Evolutionary conservation across 2,888 invertebrate genomes (phyloP), one percentile per base, ranked within the genome.

Genomic region (Pristionchus japonicus): DNA sequence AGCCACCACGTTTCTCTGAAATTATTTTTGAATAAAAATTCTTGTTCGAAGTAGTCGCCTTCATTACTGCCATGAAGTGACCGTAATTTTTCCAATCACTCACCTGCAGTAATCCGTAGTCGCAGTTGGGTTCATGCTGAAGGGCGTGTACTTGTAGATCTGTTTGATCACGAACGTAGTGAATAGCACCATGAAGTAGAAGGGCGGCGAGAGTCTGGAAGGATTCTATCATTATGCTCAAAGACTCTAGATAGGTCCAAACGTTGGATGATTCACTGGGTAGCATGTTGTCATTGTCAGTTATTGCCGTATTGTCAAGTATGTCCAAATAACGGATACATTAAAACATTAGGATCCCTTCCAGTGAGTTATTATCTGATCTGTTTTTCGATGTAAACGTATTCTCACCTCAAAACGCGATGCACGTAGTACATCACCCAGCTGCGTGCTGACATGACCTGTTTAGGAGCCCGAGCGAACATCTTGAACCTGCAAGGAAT

Each of bases 401-500:
- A 7, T n/a, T 3, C 37, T n/a, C 9, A 85, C 85, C 89, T 88
- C 37, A 90, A 74, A 11, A 88, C 40, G 27, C 90, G 80, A 64
- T 90, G 90, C 34, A 88, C 88, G 77, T 90, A 90, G 61, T 77
- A 90, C 86, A 89, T 84, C n/a, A 88, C n/a, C 90, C 90, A 90
- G 3, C 89, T 86, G 13, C 40, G 34, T 11, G 86, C 67, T 13
- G 88, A 83, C 23, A 57, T 89, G 11, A 86, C 64, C 37, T 49
- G 80, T 27, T 74, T 47, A 0, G 77, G 84, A 34, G 87, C 87
- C 15, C 74, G 67, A 20, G 86, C 49, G 77, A 74, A 88, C 31
- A 34, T 67, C 77, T 90, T 90, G 86, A 89, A 89, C 90, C 90
- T 91, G 52, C 89, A 84, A 70, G n/a, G n/a, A n/a, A n/a, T n/a